Conservation (phyloP, 2,797 vertebrate species). For the Tragopan temminckii region DNA sequence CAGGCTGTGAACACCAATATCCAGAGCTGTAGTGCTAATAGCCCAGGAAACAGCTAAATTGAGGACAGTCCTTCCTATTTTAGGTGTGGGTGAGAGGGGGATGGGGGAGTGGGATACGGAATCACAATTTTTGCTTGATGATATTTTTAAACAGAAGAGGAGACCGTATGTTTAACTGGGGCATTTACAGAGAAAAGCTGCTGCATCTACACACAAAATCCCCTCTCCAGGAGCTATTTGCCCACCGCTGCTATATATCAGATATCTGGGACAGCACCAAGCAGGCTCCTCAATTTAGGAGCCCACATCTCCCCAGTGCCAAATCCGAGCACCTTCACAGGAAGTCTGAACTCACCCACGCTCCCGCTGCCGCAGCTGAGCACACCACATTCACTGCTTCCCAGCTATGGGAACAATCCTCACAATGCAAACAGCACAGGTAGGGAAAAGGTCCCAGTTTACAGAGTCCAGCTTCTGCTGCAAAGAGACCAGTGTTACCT, state of each 20-base stretch:
- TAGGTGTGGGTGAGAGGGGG: neutral
- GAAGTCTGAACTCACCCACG: neutral
- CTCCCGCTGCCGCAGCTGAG: neutral
- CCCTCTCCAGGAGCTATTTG: neutral
- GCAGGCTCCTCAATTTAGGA: neutral
- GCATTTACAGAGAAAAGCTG: slow-evolving; percentile 21
- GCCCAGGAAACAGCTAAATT: neutral
- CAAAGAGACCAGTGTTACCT: neutral
- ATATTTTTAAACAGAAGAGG: slow-evolving; percentile 48
- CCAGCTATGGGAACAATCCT: neutral
- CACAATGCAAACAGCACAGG: neutral
- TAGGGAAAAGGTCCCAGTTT: neutral
- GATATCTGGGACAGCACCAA: slow-evolving; percentile 53
- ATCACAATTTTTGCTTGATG: slow-evolving; percentile 31
- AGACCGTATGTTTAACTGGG: neutral
- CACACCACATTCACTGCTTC: neutral
- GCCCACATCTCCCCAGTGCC: neutral
- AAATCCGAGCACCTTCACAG: neutral
- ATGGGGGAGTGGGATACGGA: neutral
- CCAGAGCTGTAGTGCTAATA: neutral
- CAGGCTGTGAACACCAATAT: neutral
- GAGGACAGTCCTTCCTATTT: neutral
- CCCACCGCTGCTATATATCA: slow-evolving; percentile 17
- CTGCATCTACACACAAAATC: neutral
- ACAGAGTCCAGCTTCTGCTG: neutral